These are phyloP conservation scores for Sarcophaga bullata DNA, from an alignment of 1,140 invertebrate species.

Conservation along the genomic window DNA sequence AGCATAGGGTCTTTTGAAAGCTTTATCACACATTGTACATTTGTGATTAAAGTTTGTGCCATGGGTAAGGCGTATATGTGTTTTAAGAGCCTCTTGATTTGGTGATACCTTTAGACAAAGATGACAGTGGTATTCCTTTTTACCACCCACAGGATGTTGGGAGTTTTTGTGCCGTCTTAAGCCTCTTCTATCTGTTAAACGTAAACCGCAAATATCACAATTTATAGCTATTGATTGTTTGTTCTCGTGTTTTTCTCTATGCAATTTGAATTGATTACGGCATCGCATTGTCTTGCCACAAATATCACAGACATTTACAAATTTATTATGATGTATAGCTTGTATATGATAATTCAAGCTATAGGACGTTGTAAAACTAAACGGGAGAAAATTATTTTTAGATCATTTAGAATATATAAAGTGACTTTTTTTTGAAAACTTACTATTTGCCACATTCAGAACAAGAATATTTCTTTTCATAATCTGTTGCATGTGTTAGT, in stretches of 20 bases:
- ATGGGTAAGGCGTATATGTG: conserved; percentile 57
- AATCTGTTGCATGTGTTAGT: not conserved
- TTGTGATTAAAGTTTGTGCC: conserved; percentile 51
- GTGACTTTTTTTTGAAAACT: not conserved
- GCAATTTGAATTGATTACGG: conserved; percentile 50
- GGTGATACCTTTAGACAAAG: conserved; percentile 48
- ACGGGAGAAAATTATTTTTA: not conserved
- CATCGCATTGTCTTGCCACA: conserved; percentile 58
- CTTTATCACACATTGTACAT: conserved; percentile 59
- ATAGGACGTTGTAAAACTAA: not conserved
- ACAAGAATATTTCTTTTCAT: conserved; percentile 16
- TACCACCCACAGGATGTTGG: not conserved
- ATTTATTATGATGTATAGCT: conserved; percentile 48
- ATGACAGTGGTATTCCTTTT: not conserved
- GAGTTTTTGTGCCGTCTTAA: not conserved
- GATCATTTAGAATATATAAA: not conserved
- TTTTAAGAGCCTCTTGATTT: conserved; percentile 53
- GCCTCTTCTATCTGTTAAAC: not conserved
- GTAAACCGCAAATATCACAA: not conserved
- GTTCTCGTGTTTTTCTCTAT: conserved; percentile 52
- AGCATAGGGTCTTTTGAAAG: conserved; percentile 59
- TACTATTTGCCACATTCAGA: not conserved
- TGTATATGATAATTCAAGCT: not conserved
- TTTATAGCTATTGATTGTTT: not conserved
- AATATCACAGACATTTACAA: conserved; percentile 60